Evolutionary conservation across 2,113 vertebrate genomes (phyloP).

Genomic region (Piaya cayana): DNA sequence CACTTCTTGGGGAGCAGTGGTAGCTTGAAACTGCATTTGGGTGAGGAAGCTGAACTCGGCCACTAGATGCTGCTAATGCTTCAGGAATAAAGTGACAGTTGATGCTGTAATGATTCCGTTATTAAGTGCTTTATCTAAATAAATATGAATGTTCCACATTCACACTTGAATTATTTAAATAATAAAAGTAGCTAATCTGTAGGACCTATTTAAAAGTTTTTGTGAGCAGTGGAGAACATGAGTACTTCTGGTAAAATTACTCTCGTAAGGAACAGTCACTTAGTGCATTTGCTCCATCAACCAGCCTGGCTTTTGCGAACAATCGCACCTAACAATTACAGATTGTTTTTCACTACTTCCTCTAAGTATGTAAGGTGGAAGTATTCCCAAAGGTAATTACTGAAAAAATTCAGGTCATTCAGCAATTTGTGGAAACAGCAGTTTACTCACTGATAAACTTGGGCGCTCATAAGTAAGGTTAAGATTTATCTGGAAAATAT

Average conservation of each 20-base stretch:
- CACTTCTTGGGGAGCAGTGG: background rate
- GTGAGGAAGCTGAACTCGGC: background rate
- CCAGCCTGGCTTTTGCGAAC: background rate
- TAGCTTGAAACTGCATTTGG: background rate
- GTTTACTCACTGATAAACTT: background rate
- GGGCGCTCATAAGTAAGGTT: background rate
- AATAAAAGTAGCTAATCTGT: background rate
- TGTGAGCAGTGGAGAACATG: background rate
- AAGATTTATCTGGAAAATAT: background rate
- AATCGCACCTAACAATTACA: background rate
- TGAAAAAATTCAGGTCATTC: background rate
- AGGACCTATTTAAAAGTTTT: background rate
- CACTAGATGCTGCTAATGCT: conserved; percentile 58
- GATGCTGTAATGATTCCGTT: background rate
- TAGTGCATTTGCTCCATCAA: background rate
- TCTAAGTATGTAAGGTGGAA: background rate
- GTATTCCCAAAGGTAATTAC: background rate
- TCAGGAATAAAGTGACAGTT: background rate
- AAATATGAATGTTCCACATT: background rate
- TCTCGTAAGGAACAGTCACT: background rate
- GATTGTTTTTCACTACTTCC: background rate
- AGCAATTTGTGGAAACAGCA: background rate
- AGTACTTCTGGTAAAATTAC: background rate
- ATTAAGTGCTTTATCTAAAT: background rate
- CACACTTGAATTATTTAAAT: background rate